Evolutionary conservation across 1,140 invertebrate species (phyloP).

Genomic region (Tetragonula clypearis): DNA sequence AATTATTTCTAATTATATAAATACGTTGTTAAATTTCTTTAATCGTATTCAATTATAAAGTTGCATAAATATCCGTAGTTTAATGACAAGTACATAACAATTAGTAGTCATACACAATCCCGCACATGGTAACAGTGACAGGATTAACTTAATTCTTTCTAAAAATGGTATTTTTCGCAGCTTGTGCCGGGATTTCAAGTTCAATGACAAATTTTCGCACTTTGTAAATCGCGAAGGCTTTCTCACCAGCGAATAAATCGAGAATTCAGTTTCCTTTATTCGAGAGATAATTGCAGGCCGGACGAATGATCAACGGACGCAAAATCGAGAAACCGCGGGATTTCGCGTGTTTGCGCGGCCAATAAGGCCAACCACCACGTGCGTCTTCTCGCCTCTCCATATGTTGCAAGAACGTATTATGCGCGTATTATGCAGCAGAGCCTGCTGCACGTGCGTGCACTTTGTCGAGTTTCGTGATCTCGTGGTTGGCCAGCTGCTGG

Average conservation of each 20-base stretch:
- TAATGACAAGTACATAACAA: no score
- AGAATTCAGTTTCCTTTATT: not conserved
- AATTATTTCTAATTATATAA: no score
- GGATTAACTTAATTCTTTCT: no score
- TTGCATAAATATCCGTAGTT: no score
- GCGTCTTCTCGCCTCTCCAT: constrained; percentile 41
- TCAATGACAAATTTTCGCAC: no score
- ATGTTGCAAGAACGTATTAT: constrained; percentile 51
- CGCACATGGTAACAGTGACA: no score
- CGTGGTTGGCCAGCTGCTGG: constrained; percentile 60
- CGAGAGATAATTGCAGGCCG: not conserved
- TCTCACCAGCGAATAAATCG: not conserved
- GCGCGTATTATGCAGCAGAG: constrained; percentile 31
- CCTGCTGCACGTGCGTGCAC: constrained; percentile 53
- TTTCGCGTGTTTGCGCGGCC: constrained; percentile 2
- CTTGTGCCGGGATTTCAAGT: no score
- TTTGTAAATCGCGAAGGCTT: no score
- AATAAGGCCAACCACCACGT: not conserved
- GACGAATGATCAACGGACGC: not conserved
- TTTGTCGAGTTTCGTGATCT: constrained; percentile 52
- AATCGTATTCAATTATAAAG: no score
- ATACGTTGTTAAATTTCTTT: no score
- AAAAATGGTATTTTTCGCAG: no score
- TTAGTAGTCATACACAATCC: no score
- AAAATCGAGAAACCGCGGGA: constrained; percentile 63